Evolutionary conservation across 1,140 invertebrate genomes (phyloP).

Genomic region (Batillaria attramentaria): DNA sequence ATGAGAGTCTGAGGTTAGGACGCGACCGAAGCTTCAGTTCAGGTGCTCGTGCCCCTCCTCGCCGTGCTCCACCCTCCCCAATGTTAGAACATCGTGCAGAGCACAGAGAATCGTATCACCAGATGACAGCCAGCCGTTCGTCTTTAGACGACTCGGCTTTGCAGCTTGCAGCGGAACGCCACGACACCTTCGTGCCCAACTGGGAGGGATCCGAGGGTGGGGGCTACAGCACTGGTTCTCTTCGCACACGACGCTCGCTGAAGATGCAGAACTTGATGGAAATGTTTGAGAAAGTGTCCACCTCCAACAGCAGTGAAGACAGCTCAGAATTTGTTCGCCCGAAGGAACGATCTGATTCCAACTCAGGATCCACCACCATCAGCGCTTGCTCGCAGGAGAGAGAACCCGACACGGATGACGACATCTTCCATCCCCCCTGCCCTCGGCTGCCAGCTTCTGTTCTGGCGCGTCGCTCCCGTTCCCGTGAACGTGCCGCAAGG

Average conservation of each 20-base stretch:
- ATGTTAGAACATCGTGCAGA: conserved; percentile 9
- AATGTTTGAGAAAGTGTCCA: conserved; percentile 58
- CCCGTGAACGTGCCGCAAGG: conserved; percentile 31
- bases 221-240: conserved; percentile 53
- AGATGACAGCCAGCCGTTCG: conserved; percentile 51
- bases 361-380: conserved; percentile 33
- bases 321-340: conserved; percentile 30
- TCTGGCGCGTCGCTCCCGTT: conserved; percentile 23
- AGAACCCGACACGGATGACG: conserved; percentile 43
- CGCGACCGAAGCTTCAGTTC: conserved; percentile 28
- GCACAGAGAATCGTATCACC: conserved; percentile 23
- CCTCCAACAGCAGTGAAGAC: conserved; percentile 38
- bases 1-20: conserved; percentile 1
- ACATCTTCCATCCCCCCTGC: conserved; percentile 27
- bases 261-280: conserved; percentile 63
- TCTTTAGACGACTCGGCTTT: conserved; percentile 62
- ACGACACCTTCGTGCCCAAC: conserved; percentile 51
- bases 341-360: conserved; percentile 36
- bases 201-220: conserved; percentile 33
- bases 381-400: conserved; percentile 35
- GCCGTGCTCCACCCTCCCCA: not conserved
- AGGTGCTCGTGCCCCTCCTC: not conserved
- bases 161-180: conserved; percentile 54
- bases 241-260: conserved; percentile 54
- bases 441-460: not conserved